These are phyloP conservation scores for Dryobates pubescens DNA, from an alignment of 2,797 vertebrate species.

Conservation along the genomic window DNA sequence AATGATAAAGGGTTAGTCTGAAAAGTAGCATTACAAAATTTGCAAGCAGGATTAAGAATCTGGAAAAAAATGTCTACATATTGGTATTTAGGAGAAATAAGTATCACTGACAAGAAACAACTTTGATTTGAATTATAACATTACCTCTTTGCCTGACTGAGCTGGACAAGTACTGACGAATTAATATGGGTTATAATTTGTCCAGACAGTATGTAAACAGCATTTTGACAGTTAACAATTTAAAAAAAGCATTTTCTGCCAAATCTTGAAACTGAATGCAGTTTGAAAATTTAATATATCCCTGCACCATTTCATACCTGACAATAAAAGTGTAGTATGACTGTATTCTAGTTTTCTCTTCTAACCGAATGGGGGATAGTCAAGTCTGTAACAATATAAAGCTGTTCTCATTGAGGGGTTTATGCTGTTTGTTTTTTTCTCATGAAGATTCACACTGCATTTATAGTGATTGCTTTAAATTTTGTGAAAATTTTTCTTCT, in stretches of 20 bases:
- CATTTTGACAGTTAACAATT: constrained; percentile 33
- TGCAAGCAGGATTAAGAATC: background rate
- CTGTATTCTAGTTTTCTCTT: constrained; percentile 11
- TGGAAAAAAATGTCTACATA: background rate
- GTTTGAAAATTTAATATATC: constrained; percentile 10
- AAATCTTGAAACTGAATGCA: constrained; percentile 1
- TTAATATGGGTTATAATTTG: constrained; percentile 29
- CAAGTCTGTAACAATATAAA: background rate
- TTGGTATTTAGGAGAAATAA: constrained; percentile 37
- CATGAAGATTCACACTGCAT: background rate
- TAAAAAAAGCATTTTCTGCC: constrained; percentile 21
- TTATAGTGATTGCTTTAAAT: background rate
- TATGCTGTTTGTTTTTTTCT: background rate
- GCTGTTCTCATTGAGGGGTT: background rate
- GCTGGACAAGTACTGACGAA: constrained; percentile 10
- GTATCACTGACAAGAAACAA: constrained; percentile 12
- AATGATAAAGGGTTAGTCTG: background rate
- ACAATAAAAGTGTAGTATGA: background rate
- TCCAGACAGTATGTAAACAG: background rate
- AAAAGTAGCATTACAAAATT: background rate
- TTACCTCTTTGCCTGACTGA: background rate
- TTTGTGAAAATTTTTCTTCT: background rate
- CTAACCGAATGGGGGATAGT: background rate
- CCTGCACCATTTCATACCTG: background rate
- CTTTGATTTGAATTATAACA: constrained; percentile 31